Evolutionary conservation across 35 echinoderm and acorn worm species (phyloP).

Genomic region (Anneissia japonica): DNA sequence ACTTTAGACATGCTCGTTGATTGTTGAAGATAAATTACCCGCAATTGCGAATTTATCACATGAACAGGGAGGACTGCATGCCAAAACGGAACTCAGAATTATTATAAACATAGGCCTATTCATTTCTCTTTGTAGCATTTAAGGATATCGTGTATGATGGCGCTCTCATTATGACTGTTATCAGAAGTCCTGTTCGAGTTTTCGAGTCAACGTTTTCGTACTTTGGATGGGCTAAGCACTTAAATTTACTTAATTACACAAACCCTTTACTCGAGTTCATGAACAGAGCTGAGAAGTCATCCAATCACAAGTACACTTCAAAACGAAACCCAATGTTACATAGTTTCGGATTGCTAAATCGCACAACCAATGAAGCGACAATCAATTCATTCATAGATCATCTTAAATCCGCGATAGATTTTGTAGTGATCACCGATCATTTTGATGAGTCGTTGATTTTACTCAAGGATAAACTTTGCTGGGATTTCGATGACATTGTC

Average conservation of each 20-base stretch:
- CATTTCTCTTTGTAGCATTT: neutral
- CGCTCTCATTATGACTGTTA: slow-evolving; percentile 47
- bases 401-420: neutral
- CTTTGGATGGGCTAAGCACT: slow-evolving; percentile 14
- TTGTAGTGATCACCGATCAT: slow-evolving; percentile 51
- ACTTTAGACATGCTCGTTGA: no score
- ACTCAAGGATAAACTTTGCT: slow-evolving; percentile 47
- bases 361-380: neutral
- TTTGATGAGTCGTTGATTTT: slow-evolving; percentile 65
- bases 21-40: no score
- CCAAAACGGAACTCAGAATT: no score
- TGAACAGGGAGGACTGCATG: no score
- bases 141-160: neutral
- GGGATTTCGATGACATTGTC: slow-evolving; percentile 46
- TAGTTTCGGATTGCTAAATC: neutral
- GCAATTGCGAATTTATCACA: no score
- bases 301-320: neutral
- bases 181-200: slow-evolving; percentile 75
- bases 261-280: neutral
- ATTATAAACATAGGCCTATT: no score
- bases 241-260: neutral
- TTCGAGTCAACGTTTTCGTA: slow-evolving; percentile 97
- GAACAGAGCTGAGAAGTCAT: neutral
- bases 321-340: neutral
- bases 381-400: neutral